These are phyloP conservation scores for Pardosa pseudoannulata DNA, from an alignment of 2,888 invertebrate species.

Conservation along the genomic window DNA sequence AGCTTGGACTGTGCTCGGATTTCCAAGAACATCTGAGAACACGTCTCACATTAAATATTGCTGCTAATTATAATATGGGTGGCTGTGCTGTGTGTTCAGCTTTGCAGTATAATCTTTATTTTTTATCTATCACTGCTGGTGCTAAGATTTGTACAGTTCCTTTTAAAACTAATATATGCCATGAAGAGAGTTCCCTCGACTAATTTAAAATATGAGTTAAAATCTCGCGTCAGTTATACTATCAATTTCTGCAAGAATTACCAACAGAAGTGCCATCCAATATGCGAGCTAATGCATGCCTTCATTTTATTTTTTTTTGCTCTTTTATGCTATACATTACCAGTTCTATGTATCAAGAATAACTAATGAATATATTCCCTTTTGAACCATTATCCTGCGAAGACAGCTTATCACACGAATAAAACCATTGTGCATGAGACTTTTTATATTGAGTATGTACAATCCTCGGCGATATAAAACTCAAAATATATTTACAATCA, in stretches of 20 bases:
- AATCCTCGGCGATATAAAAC: background rate
- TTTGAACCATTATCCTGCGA: background rate
- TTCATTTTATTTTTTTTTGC: background rate
- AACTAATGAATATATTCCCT: background rate
- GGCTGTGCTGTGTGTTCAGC: slow-evolving; percentile 71
- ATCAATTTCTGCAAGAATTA: background rate
- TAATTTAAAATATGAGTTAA: background rate
- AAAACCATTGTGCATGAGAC: background rate
- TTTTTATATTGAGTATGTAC: background rate
- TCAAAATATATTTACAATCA: background rate
- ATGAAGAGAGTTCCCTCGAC: slow-evolving; percentile 24
- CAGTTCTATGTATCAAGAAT: background rate
- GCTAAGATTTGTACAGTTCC: slow-evolving; percentile 56
- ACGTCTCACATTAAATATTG: slow-evolving; percentile 47
- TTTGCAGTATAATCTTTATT: slow-evolving; percentile 60
- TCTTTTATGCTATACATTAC: background rate
- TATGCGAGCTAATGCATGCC: background rate
- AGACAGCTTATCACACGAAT: background rate
- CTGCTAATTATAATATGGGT: slow-evolving; percentile 61
- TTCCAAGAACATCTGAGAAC: slow-evolving; percentile 64
- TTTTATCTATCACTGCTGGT: slow-evolving; percentile 61
- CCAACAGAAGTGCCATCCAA: background rate
- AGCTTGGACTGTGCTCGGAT: slow-evolving; percentile 54
- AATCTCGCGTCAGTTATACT: background rate
- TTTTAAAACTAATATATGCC: slow-evolving; percentile 24